Evolutionary conservation across 2,113 vertebrate species (phyloP).

Genomic region (Cebidichthys violaceus): DNA sequence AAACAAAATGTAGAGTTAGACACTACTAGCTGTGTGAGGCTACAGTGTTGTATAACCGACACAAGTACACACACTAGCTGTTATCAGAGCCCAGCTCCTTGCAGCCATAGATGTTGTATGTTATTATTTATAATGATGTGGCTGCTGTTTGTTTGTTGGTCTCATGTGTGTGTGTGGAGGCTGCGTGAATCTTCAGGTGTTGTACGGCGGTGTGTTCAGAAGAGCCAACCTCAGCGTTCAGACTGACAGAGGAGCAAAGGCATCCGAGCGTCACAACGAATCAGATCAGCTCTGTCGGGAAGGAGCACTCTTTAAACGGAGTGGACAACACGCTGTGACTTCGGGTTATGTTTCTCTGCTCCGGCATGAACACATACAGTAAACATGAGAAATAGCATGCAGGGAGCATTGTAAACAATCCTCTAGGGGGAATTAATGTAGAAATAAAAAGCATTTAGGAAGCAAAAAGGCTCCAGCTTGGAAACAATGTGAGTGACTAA

Average conservation of each 20-base stretch:
- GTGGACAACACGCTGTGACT: conserved; percentile 48
- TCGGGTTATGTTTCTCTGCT: neutral
- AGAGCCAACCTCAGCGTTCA: conserved; percentile 43
- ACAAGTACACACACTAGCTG: conserved; percentile 10
- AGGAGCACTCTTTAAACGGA: conserved; percentile 8
- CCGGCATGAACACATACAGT: conserved; percentile 36
- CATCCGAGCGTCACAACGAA: conserved; percentile 37
- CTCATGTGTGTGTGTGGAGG: neutral
- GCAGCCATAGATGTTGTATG: conserved; percentile 6
- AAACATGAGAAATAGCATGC: conserved; percentile 30
- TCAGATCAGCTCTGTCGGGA: conserved; percentile 44
- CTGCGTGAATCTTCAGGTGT: conserved; percentile 5
- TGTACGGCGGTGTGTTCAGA: conserved; percentile 9
- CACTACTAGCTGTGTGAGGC: conserved; percentile 52
- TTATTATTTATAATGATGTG: conserved; percentile 7
- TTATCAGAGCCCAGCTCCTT: neutral
- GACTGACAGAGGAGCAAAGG: conserved; percentile 56
- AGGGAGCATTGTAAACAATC: conserved; percentile 14
- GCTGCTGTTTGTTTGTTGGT: conserved; percentile 7
- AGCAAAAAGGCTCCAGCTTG: conserved; percentile 7
- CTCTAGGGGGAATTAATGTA: conserved; percentile 11
- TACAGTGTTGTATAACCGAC: conserved; percentile 13
- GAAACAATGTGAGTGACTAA: neutral
- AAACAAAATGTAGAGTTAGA: no score
- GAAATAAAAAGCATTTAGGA: neutral